phyloP scores from a whole-genome alignment of 2,113 vertebrate species.

The Rissa tridactyla region DNA sequence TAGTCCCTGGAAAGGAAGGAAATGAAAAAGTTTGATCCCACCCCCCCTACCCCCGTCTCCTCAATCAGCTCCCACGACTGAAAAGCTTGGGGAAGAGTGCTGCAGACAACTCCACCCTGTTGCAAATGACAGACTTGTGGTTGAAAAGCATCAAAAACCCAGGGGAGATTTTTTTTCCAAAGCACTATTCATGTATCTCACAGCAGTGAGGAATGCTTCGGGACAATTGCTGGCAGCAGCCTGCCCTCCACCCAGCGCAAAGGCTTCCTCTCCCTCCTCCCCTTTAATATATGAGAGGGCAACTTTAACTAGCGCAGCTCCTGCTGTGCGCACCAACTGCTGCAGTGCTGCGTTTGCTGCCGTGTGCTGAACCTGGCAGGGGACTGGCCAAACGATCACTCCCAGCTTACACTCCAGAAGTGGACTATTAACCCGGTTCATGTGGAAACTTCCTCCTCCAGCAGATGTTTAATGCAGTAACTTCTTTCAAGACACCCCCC shows the following conservation, averaged over 20 bases:
- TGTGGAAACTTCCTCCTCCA: background rate
- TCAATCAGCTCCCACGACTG: background rate
- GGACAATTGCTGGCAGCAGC: background rate
- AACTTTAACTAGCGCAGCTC: background rate
- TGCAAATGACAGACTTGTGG: background rate
- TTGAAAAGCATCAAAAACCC: background rate
- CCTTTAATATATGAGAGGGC: accelerated
- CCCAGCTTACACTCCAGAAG: background rate
- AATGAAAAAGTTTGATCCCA: background rate
- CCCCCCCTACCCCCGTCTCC: background rate
- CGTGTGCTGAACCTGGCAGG: background rate
- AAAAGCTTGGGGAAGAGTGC: background rate
- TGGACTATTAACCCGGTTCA: background rate
- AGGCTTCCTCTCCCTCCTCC: background rate
- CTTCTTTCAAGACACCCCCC: background rate
- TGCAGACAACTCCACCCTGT: background rate
- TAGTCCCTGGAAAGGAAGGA: background rate
- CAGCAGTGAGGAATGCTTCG: background rate
- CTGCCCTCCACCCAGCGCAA: background rate
- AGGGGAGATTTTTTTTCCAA: background rate
- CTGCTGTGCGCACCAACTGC: background rate
- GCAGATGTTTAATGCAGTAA: background rate
- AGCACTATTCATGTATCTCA: background rate
- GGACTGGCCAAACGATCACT: background rate
- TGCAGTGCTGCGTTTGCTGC: background rate